Evolutionary conservation across 1,140 invertebrate species (phyloP).

Genomic region (Drosophila pachea): DNA sequence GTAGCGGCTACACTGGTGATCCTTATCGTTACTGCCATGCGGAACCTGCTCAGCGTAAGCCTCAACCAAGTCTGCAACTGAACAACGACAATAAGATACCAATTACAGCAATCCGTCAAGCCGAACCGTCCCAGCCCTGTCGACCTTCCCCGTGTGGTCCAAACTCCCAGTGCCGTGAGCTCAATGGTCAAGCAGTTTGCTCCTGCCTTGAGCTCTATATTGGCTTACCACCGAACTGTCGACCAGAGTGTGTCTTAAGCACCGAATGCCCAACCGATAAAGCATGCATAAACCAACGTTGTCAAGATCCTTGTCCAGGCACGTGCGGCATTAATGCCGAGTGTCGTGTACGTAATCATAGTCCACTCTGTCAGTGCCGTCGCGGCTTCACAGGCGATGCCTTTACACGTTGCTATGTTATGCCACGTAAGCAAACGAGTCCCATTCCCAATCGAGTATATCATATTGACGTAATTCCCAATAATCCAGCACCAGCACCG

Average conservation of each 20-base stretch:
- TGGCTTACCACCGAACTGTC: slow-evolving; percentile 84
- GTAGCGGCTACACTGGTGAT: slow-evolving; percentile 84
- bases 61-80: slow-evolving; percentile 1
- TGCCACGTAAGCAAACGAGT: slow-evolving; percentile 80
- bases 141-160: slow-evolving; percentile 84
- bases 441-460: not conserved
- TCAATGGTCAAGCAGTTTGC: slow-evolving; percentile 83
- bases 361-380: slow-evolving; percentile 84
- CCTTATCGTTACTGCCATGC: slow-evolving; percentile 83
- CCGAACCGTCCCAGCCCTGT: slow-evolving; percentile 80
- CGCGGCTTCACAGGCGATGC: slow-evolving; percentile 84
- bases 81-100: slow-evolving; percentile 22
- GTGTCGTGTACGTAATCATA: slow-evolving; percentile 86
- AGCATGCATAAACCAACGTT: slow-evolving; percentile 86
- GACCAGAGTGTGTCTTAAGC: slow-evolving; percentile 84
- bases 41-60: slow-evolving; percentile 81
- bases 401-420: slow-evolving; percentile 82
- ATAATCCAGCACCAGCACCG: slow-evolving; percentile 54
- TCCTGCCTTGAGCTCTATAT: slow-evolving; percentile 83
- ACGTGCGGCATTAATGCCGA: slow-evolving; percentile 85
- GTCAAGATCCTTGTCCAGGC: slow-evolving; percentile 84
- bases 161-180: slow-evolving; percentile 83
- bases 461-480: not conserved
- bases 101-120: slow-evolving; percentile 62
- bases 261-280: slow-evolving; percentile 83